Evolutionary conservation across 2,113 vertebrate genomes (phyloP).

Genomic region (Xerus inauris): DNA sequence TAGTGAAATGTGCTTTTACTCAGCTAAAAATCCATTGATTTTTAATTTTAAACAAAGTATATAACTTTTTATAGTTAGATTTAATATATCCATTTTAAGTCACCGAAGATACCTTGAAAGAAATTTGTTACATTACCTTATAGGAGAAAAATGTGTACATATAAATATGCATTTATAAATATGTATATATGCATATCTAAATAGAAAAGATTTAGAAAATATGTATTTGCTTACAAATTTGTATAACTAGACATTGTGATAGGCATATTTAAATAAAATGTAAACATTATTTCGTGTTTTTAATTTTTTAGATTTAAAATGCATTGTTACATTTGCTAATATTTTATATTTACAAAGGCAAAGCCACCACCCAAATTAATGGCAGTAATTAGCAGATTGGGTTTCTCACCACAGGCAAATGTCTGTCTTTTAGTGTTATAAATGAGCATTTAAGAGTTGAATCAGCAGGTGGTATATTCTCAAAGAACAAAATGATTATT

Average conservation of each 20-base stretch:
- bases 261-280: slow-evolving; percentile 44
- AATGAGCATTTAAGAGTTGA: slow-evolving; percentile 68
- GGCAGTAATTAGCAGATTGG: slow-evolving; percentile 74
- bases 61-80: background rate
- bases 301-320: slow-evolving; percentile 39
- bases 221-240: background rate
- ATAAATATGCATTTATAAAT: background rate
- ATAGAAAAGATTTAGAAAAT: slow-evolving; percentile 26
- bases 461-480: slow-evolving; percentile 69
- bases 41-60: background rate
- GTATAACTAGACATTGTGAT: background rate
- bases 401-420: slow-evolving; percentile 74
- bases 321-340: slow-evolving; percentile 57
- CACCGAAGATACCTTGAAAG: background rate
- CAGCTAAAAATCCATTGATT: background rate
- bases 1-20: background rate
- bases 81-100: slow-evolving; percentile 24
- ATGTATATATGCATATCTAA: background rate
- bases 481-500: slow-evolving; percentile 78
- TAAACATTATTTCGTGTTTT: background rate
- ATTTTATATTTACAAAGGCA: slow-evolving; percentile 71
- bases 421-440: slow-evolving; percentile 70
- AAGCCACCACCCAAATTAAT: slow-evolving; percentile 75
- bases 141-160: background rate
- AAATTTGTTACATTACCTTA: background rate